A percentile compares a stretch with the other conserved stretches of the same genome.
Conservation (phyloP, 2,113 vertebrate genomes). For the Mystacornis crossleyi region DNA sequence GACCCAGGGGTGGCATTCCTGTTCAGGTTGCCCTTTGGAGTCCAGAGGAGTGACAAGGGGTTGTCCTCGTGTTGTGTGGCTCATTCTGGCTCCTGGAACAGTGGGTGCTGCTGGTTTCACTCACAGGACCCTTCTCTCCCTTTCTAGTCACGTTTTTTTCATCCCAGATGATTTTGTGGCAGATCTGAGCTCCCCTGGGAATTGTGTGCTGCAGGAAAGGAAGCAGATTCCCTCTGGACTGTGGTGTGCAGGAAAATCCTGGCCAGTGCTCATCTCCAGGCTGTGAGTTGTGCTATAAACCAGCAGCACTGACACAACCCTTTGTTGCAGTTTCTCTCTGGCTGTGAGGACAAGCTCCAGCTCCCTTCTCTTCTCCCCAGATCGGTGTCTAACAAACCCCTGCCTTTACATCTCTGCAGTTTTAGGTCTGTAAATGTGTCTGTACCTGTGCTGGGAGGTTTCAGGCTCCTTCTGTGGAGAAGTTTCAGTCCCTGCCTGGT, state of each 20-base stretch:
- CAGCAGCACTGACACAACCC: background rate
- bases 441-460: background rate
- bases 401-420: background rate
- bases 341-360: background rate
- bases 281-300: background rate
- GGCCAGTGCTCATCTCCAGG: background rate
- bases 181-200: background rate
- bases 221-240: background rate
- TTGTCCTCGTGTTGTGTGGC: background rate
- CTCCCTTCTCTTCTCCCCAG: background rate
- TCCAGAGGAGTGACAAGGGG: background rate
- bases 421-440: background rate
- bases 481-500: background rate
- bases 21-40: background rate
- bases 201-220: background rate
- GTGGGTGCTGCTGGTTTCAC: background rate
- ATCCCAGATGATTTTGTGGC: background rate
- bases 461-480: background rate
- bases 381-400: background rate
- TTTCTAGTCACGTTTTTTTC: fast-evolving
- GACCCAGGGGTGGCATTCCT: background rate
- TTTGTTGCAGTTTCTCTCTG: background rate
- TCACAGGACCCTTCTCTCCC: background rate
- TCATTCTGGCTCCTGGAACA: background rate
- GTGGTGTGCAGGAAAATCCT: background rate